Conservation (phyloP, 2,797 vertebrate species). For the Schizothorax lantsangensis region DNA sequence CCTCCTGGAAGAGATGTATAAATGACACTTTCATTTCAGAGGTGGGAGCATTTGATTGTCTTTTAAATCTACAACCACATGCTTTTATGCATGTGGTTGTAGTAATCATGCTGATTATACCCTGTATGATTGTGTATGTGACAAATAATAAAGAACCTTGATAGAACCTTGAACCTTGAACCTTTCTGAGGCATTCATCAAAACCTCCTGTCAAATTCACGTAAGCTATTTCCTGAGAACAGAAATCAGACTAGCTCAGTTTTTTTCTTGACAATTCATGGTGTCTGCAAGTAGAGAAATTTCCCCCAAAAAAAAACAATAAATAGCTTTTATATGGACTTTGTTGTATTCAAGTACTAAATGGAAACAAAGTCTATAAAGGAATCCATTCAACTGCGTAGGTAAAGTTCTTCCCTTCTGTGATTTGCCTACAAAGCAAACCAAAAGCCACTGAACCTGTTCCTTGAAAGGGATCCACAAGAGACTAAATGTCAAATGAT, state of each 20-base stretch:
- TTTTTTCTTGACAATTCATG: conserved; percentile 1
- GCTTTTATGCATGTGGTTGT: no score
- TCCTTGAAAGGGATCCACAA: background rate
- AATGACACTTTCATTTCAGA: conserved; percentile 10
- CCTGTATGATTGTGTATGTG: no score
- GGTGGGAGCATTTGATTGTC: background rate
- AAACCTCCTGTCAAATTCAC: conserved; percentile 16
- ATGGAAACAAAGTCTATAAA: background rate
- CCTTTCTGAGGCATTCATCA: background rate
- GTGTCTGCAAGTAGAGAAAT: background rate
- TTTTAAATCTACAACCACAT: conserved; percentile 3
- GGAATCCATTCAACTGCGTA: background rate
- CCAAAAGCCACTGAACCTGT: background rate
- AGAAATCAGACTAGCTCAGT: background rate
- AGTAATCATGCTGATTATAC: no score
- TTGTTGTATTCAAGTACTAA: background rate
- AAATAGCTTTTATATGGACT: background rate
- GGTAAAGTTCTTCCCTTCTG: background rate
- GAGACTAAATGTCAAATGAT: background rate
- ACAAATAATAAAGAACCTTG: no score
- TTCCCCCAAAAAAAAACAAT: background rate
- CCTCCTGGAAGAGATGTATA: conserved; percentile 77
- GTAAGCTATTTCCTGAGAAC: conserved; percentile 6
- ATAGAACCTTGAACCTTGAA: no score
- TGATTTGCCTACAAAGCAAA: conserved; percentile 4